Evolutionary conservation across 2,888 invertebrate species (phyloP), one percentile per base, ranked within the genome.

Genomic region (Tenthredo notha): DNA sequence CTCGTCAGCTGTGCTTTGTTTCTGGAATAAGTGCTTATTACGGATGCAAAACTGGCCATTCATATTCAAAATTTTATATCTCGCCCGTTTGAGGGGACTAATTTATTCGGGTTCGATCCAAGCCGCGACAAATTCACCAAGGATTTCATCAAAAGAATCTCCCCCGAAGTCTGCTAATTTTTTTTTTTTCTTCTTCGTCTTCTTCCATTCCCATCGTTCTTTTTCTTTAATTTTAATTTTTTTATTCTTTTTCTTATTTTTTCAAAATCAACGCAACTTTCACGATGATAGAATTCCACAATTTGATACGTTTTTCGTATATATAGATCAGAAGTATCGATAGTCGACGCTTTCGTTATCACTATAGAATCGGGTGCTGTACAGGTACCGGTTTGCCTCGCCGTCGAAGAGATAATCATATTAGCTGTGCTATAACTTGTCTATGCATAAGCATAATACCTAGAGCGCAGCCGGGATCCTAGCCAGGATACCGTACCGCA

Each of bases 51-150:
- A 96, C 96, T 96, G 95, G 95, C 96, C 96, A 97, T 97, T 97
- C 97, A 97, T 97, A 97, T 97, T 97, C 97, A 96, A 97, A 97
- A 97, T 97, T 97, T 97, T 96, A 96, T 96, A 96, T 96, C 96
- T 96, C 95, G 86, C 87, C 88, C 87, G 89, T 86, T 95, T 95
- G 95, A 95, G 94, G 94, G 93, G 95, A 95, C 96, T 96, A 96
- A 96, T 96, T 96, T 96, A 96, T 96, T 96, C 96, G 94, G 93
- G 89, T 92, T 92, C 94, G 93, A 93, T 92, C 92, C 90, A 90
- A 89, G 89, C 91, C 93, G 94, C 90, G 91, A 91, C 92, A 92
- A 92, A 92, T 92, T 91, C 92, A 88, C 88, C 88, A 37, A 61
- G 78, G 78, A 78, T 78, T 61, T 61, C 78, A 78, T 78, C 78